Evolutionary conservation across 2,113 vertebrate species (phyloP), one percentile per base, ranked within the genome.

Genomic region (Entomyzon cyanotis): DNA sequence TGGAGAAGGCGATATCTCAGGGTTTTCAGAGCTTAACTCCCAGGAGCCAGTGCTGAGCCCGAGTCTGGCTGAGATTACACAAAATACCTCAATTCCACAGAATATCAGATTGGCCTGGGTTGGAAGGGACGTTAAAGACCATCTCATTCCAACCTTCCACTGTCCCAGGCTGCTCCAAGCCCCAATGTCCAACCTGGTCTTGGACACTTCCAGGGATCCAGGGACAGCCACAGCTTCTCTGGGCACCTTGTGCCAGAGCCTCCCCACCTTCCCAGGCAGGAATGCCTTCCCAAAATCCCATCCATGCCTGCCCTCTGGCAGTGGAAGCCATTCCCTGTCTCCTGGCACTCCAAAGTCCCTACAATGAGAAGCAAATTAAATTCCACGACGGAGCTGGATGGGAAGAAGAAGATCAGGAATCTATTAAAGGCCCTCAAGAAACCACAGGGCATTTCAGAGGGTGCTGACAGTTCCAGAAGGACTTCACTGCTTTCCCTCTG

Each of bases 211-310:
- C 63, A 62, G 46, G 39, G 33, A 46, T 33, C 6, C 73, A 76
- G 73, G 53, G 27, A 17, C 60, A 56, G 50, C 50, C 42, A 3
- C 24, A 58, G 83, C 37, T 69, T 4, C 73, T 69, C 39, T 87
- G 63, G 84, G 27, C 20, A 52, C 15, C 22, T 10, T 1, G 4
- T 6, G 10, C 52, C 70, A 55, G 28, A 1, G 7, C 7, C 47
- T 62, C 1, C 1, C 15, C 33, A 25, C 49, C n/a, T 14, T 55
- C 52, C 0, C 25, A 78, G 33, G 0, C 2, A 84, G 4, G 9
- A 70, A 70, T 70, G 24, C 55, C 33, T 20, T 4, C 28, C 46
- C 73, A 44, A 0, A 3, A 2, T 22, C 44, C 50, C 71, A 59
- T 4, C 17, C 2, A 69, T 0, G 46, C 27, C 63, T 46, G 21